Percentiles rank a stretch among this genome's conserved stretches.
Evolutionary conservation across 2,113 vertebrate species (phyloP).

Genomic region (Labrus mixtus): DNA sequence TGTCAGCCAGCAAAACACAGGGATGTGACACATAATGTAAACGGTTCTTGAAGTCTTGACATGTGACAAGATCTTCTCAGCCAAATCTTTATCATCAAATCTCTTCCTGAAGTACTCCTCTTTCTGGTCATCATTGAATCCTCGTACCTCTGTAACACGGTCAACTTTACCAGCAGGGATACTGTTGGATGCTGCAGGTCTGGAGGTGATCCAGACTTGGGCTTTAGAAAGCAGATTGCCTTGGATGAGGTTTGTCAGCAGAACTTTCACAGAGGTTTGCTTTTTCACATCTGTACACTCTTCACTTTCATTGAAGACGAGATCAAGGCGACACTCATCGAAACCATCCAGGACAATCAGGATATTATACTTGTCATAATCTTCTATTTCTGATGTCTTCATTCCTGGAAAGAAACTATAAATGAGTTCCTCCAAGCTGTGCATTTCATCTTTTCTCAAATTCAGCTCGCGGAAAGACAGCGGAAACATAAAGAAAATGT

Average conservation of each 20-base stretch:
- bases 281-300: accelerated
- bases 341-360: conserved; percentile 68
- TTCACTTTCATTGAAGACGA: conserved; percentile 1
- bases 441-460: conserved; percentile 19
- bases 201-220: conserved; percentile 64
- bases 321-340: conserved; percentile 41
- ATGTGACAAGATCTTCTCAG: conserved; percentile 36
- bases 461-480: conserved; percentile 60
- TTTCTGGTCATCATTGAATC: conserved; percentile 60
- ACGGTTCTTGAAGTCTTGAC: conserved; percentile 54
- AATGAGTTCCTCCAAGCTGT: background rate
- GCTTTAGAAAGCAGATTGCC: conserved; percentile 49
- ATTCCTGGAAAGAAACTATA: conserved; percentile 49
- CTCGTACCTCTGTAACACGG: conserved; percentile 61
- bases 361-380: conserved; percentile 29
- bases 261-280: accelerated
- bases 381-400: conserved; percentile 44
- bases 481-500: conserved; percentile 30
- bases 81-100: conserved; percentile 11
- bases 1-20: conserved; percentile 67
- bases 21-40: conserved; percentile 65
- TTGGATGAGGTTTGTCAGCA: conserved; percentile 55
- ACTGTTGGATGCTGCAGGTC: conserved; percentile 36
- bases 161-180: conserved; percentile 41
- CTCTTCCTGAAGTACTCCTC: conserved; percentile 57